Conservation (phyloP, 2,113 vertebrate species). For the Plecotus auritus region DNA sequence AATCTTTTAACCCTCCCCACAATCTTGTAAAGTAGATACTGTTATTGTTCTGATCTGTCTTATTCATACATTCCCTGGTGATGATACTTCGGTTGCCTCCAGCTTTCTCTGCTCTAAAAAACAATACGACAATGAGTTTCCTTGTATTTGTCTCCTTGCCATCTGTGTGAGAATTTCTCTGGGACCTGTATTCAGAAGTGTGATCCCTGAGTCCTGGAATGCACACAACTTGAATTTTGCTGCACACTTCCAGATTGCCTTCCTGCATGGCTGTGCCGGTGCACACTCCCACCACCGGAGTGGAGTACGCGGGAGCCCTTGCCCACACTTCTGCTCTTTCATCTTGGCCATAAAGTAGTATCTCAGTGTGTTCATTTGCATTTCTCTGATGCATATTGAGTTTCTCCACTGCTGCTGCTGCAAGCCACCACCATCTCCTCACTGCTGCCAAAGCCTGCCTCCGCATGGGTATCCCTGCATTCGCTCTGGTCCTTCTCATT, state of each 20-base stretch:
- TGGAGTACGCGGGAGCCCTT: accelerated
- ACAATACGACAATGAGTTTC: not conserved
- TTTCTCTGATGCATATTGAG: not conserved
- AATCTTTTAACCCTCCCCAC: not conserved
- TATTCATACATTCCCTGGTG: not conserved
- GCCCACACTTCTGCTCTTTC: not conserved
- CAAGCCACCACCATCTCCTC: not conserved
- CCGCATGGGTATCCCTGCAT: not conserved
- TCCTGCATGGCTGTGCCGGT: not conserved
- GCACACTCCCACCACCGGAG: not conserved
- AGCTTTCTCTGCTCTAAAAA: not conserved
- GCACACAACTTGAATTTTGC: not conserved
- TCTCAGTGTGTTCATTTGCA: not conserved
- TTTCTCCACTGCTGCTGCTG: not conserved
- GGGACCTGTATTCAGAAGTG: not conserved
- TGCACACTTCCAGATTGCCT: not conserved
- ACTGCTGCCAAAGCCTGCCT: not conserved
- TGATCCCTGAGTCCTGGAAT: not conserved
- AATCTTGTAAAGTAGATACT: not conserved
- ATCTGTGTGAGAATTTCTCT: not conserved
- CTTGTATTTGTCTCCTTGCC: not conserved
- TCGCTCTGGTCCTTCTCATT: not conserved
- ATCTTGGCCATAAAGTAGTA: not conserved
- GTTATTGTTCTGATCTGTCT: not conserved
- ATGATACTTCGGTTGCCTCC: not conserved